Conservation (phyloP, 1,140 invertebrate genomes). For the Uloborus diversus region DNA sequence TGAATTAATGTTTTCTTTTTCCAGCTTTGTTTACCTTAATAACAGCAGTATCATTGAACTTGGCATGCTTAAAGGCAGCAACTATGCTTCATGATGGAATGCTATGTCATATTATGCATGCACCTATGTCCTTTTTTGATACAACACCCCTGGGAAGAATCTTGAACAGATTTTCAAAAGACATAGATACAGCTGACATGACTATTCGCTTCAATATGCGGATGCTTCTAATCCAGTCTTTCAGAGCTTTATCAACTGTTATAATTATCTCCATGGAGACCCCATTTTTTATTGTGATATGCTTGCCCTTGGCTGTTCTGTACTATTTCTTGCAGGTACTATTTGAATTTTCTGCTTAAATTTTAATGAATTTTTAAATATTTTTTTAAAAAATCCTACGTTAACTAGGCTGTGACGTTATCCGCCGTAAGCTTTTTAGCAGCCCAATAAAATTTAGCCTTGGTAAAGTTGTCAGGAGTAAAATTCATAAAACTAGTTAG, state of each 20-base stretch:
- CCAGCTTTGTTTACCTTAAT: constrained; percentile 59
- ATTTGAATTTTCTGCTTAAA: too few relatives aligned
- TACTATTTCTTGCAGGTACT: constrained; percentile 85
- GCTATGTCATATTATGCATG: constrained; percentile 77
- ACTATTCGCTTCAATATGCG: constrained; percentile 69
- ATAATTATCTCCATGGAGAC: constrained; percentile 76
- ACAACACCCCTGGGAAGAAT: constrained; percentile 75
- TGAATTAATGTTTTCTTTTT: background rate
- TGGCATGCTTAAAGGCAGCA: constrained; percentile 75
- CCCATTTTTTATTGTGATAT: constrained; percentile 82
- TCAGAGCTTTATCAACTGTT: constrained; percentile 84
- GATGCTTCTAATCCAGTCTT: constrained; percentile 65
- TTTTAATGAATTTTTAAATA: too few relatives aligned
- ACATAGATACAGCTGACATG: constrained; percentile 68
- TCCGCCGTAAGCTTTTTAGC: too few relatives aligned
- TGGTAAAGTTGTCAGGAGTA: too few relatives aligned
- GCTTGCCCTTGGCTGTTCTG: constrained; percentile 83
- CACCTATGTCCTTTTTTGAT: constrained; percentile 74
- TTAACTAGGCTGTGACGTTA: too few relatives aligned
- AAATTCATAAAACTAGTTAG: too few relatives aligned
- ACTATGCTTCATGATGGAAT: constrained; percentile 78
- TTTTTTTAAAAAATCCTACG: too few relatives aligned
- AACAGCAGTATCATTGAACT: constrained; percentile 58
- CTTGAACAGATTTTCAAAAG: constrained; percentile 73
- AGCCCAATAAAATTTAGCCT: too few relatives aligned